Conservation (phyloP, 2,797 vertebrate species). For the Alauda arvensis region DNA sequence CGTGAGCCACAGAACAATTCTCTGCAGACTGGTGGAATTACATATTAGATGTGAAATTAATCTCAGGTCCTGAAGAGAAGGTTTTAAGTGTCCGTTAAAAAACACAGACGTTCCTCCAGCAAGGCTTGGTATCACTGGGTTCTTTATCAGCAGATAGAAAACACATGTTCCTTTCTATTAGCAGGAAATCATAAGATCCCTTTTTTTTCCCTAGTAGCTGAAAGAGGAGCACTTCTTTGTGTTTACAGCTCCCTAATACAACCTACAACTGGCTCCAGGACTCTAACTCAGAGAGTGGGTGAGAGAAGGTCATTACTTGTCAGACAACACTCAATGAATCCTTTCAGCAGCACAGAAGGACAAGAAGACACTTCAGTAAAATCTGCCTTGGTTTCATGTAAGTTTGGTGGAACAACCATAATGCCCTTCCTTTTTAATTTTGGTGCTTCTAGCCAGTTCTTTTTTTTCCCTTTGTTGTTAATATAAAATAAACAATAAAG, state of each 20-base stretch:
- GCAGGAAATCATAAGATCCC: constrained; percentile 23
- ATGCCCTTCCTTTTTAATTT: not conserved
- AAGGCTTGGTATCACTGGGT: constrained; percentile 17
- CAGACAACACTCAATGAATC: not conserved
- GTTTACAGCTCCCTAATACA: constrained; percentile 9
- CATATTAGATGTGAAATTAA: constrained; percentile 10
- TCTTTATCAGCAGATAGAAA: constrained; percentile 57
- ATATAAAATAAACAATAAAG: not conserved
- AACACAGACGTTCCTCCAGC: constrained; percentile 20
- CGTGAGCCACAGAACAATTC: constrained; percentile 15
- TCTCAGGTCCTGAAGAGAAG: not conserved
- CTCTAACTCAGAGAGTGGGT: not conserved
- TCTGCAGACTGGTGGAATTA: constrained; percentile 19
- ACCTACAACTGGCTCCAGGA: not conserved
- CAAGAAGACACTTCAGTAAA: not conserved
- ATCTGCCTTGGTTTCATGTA: not conserved
- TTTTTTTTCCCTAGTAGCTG: not conserved
- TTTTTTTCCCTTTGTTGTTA: not conserved
- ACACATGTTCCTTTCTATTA: constrained; percentile 40
- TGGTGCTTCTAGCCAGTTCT: not conserved
- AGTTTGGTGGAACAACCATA: not conserved
- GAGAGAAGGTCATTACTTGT: not conserved
- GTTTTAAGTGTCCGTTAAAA: constrained; percentile 40
- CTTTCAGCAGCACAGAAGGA: not conserved
- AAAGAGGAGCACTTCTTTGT: constrained; percentile 19